Base-by-base conservation (phyloP, 1,140 invertebrate genomes). In the Gonioctena quinquepunctata region DNA sequence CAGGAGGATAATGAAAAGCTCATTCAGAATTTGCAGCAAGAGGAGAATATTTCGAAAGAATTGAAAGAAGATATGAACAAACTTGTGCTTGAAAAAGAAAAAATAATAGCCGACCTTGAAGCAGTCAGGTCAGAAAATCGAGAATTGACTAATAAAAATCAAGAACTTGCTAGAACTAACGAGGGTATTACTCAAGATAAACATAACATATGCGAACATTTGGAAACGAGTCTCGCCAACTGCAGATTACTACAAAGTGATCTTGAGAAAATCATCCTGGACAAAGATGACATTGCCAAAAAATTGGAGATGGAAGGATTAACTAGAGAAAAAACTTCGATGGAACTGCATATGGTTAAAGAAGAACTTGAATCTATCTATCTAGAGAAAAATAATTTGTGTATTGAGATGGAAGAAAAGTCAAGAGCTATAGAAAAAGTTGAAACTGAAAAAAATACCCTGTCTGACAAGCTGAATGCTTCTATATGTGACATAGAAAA, bases 1-100 rank as follows among this genome's bases (percentile, higher is more conserved):
- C 33, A 66, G 13, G 18, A 2, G 6, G 52, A 66, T n/a, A n/a
- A 42, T 42, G 33, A 42, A 42, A 2, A 57, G 13, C 21, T 26
- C 23, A 57, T 52, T 23, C n/a, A 3, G 3, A 18, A 8, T 25
- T 62, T 68, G 23, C 48, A 63, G 50, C 18, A 68, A 23, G 65
- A 33, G 23, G 33, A 69, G 23, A 18, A 42, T 16, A 6, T n/a
- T 22, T 70, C 69, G 28, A 19, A 66, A 5, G 21, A 61, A 16
- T 18, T 50, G 26, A 28, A 56, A 61, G 60, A 67, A 18, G 13
- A 42, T 13, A 42, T 27, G 2, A 52, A 62, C n/a, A 54, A 11
- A 54, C 13, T 62, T n/a, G 28, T 33, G 22, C 11, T 57, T 16
- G 21, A 65, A 23, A 69, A 56, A 57, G 16, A 49, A 28, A 22